Evolutionary conservation across 2,797 vertebrate genomes (phyloP).

Genomic region (Syngnathus acus): DNA sequence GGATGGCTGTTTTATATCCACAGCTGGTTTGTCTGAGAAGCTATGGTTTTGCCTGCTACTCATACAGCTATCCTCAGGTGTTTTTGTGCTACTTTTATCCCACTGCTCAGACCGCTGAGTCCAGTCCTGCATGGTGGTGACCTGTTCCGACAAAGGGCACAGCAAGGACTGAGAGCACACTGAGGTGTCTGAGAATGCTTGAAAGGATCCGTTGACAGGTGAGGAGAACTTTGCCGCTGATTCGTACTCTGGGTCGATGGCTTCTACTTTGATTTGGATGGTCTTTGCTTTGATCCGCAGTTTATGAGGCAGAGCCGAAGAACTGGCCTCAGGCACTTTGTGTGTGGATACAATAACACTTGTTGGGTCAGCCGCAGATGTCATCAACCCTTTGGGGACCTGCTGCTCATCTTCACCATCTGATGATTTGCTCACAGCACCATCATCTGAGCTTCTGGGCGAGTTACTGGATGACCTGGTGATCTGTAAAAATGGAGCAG

Average conservation of each 20-base stretch:
- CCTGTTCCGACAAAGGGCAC: conserved; percentile 83
- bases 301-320: conserved; percentile 90
- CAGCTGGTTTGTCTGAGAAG: conserved; percentile 32
- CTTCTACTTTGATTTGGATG: conserved; percentile 88
- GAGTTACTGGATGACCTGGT: conserved; percentile 84
- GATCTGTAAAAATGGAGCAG: conserved; percentile 78
- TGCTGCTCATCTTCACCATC: conserved; percentile 95
- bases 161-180: conserved; percentile 67
- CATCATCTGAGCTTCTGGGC: conserved; percentile 85
- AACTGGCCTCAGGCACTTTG: conserved; percentile 81
- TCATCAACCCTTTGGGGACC: conserved; percentile 84
- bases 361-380: conserved; percentile 74
- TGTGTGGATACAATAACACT: conserved; percentile 76
- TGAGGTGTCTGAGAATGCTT: conserved; percentile 59
- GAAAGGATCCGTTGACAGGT: conserved; percentile 67
- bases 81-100: conserved; percentile 66
- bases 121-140: conserved; percentile 86
- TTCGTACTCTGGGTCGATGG: conserved; percentile 81
- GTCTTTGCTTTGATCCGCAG: conserved; percentile 88
- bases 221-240: conserved; percentile 72
- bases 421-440: conserved; percentile 81
- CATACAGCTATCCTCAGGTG: conserved; percentile 51
- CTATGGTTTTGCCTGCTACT: conserved; percentile 35
- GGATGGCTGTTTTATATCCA: conserved; percentile 64
- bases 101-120: conserved; percentile 77